Conservation (phyloP, 1,140 invertebrate genomes). For the Saccostrea glomerata region DNA sequence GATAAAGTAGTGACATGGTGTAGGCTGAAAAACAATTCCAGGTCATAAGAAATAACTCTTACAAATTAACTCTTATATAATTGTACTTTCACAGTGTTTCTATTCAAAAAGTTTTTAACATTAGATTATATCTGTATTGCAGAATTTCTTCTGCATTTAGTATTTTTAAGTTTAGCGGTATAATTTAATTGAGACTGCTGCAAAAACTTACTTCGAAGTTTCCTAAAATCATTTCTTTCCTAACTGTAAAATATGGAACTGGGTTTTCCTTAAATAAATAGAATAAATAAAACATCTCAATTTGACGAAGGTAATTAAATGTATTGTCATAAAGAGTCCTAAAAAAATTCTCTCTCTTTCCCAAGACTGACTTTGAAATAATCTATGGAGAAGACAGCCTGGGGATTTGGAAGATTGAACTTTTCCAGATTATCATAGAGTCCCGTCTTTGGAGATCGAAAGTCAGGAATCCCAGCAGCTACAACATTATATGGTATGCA, state of each 20-base stretch:
- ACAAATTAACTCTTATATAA: too few relatives aligned
- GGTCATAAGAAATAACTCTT: too few relatives aligned
- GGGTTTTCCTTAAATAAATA: conserved; percentile 72
- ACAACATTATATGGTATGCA: conserved; percentile 64
- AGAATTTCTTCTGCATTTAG: too few relatives aligned
- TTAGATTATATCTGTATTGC: too few relatives aligned
- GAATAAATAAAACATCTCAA: conserved; percentile 10
- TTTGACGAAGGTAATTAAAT: not conserved
- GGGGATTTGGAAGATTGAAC: conserved; percentile 93
- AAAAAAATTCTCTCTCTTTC: not conserved
- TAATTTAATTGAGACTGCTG: too few relatives aligned
- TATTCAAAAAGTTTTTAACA: too few relatives aligned
- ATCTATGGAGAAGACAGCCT: conserved; percentile 94
- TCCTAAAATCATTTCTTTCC: conserved; percentile 75
- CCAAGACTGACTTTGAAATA: conserved; percentile 74
- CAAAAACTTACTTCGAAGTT: conserved; percentile 70
- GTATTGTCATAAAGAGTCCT: not conserved
- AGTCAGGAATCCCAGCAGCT: conserved; percentile 97
- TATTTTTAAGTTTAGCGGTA: too few relatives aligned
- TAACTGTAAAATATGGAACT: conserved; percentile 78
- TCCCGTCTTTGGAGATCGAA: conserved; percentile 93
- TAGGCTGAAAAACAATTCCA: conserved; percentile 69
- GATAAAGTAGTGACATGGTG: conserved; percentile 77
- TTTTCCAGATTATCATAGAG: conserved; percentile 95
- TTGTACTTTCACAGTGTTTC: too few relatives aligned